phyloP scores from a whole-genome alignment of 2,113 vertebrate genomes.

The Dipodomys ordii region DNA sequence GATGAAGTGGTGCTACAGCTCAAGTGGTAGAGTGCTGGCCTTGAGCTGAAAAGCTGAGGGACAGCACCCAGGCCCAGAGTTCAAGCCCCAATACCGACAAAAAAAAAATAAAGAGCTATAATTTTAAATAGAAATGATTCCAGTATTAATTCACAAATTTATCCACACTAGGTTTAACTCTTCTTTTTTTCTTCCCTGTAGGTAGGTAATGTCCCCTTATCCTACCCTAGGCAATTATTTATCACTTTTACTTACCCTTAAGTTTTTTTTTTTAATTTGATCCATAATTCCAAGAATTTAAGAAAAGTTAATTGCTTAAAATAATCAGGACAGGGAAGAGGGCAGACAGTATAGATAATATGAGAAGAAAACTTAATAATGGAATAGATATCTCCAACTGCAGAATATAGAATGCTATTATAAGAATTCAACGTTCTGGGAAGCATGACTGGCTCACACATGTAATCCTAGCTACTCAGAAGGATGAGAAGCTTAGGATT shows the following conservation, averaged over 20 bases:
- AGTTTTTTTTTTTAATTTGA: slow-evolving; percentile 46
- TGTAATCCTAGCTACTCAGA: too few relatives aligned
- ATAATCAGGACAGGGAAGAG: neutral
- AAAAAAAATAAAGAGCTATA: neutral
- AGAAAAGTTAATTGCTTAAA: slow-evolving; percentile 35
- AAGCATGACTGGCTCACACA: too few relatives aligned
- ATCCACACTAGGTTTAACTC: neutral
- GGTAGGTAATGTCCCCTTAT: neutral
- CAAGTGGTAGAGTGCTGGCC: too few relatives aligned
- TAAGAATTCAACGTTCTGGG: neutral
- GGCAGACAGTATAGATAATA: neutral
- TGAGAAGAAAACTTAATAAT: neutral
- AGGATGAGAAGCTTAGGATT: too few relatives aligned
- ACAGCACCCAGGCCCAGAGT: too few relatives aligned
- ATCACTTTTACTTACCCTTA: slow-evolving; percentile 9
- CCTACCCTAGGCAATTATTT: neutral
- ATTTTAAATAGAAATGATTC: neutral
- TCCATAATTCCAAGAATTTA: slow-evolving; percentile 8
- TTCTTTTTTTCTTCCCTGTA: neutral
- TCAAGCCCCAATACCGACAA: too few relatives aligned
- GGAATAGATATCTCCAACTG: neutral
- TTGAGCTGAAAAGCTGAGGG: too few relatives aligned
- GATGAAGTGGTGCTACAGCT: too few relatives aligned
- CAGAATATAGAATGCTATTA: neutral
- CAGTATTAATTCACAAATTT: slow-evolving; percentile 21